Base-by-base conservation (phyloP, 2,797 vertebrate species). In the Chaetodon trifasciatus region DNA sequence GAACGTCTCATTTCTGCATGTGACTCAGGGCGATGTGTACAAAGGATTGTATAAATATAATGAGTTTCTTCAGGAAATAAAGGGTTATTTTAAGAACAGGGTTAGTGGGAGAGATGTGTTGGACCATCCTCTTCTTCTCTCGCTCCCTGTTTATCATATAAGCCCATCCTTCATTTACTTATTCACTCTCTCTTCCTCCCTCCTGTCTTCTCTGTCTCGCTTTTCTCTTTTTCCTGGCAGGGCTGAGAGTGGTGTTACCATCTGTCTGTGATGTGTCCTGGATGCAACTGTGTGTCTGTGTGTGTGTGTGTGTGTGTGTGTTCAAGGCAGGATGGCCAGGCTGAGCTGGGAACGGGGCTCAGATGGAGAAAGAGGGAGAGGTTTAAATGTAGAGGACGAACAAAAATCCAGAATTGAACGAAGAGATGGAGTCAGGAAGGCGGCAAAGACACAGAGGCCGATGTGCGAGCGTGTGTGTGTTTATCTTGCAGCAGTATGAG, bases 231-330 rank as follows among this genome's bases (percentile, higher is more conserved):
- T 92, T 93, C 92, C 92, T 92, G 93, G 92, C 90, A 84, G 72
- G 63, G 78, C 58, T 53, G 52, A 78, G 44, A 78, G 88, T 91
- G 87, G 89, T 75, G 85, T 93, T 92, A 83, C 78, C 83, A 83
- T 91, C 83, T 89, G 89, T 92, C 85, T 92, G 89, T 80, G 88
- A 88, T 87, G 89, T 86, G 86, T 91, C 83, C 87, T 90, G 89
- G 66, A 88, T 46, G 19, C 79, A 73, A 68, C 75, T 61, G 11
- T 78, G 24, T 42, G 21, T 69, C 24, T 75, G 24, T 66, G 46
- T 53, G 49, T 23, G 61, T 65, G 72, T 46, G 61, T 53, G 55
- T 42, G 56, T 70, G 47, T n/a, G n/a, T 52, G 47, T 37, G 65
- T 72, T 60, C 12, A 72, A 86, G 66, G 83, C 78, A 72, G 89